phyloP scores from a whole-genome alignment of 2,113 vertebrate genomes.

The Gallinago paraguaiae region DNA sequence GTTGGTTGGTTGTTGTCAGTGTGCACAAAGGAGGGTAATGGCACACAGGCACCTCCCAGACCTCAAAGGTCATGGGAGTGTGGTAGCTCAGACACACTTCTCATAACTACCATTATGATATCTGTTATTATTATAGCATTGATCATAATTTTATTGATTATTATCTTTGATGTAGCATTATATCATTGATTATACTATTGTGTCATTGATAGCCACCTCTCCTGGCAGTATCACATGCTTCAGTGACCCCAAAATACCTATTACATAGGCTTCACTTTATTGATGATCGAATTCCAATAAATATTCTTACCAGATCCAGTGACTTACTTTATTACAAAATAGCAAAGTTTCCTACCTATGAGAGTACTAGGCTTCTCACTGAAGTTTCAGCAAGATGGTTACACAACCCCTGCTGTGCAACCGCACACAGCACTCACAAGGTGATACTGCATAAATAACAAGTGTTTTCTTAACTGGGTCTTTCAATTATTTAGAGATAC shows the following conservation, averaged over 20 bases:
- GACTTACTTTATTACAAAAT: not conserved
- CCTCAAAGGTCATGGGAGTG: rapidly evolving
- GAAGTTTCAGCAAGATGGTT: not conserved
- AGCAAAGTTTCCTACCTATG: not conserved
- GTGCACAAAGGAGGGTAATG: not conserved
- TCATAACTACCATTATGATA: not conserved
- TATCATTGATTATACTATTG: not conserved
- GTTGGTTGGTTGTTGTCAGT: not conserved
- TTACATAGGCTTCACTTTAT: not conserved
- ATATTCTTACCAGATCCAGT: not conserved
- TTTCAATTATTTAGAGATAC: slow-evolving; percentile 46
- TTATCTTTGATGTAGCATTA: not conserved
- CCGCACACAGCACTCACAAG: not conserved
- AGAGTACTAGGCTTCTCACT: not conserved
- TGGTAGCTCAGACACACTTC: not conserved
- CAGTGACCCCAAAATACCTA: not conserved
- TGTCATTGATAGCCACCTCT: not conserved
- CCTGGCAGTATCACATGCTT: not conserved
- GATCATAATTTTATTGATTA: not conserved
- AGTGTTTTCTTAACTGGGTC: slow-evolving; percentile 24
- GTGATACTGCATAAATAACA: slow-evolving; percentile 12
- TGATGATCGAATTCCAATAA: not conserved
- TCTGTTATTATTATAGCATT: not conserved
- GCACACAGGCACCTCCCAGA: rapidly evolving
- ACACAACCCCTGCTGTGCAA: not conserved